phyloP scores from a whole-genome alignment of 2,888 invertebrate genomes.

The Myathropa florea region DNA sequence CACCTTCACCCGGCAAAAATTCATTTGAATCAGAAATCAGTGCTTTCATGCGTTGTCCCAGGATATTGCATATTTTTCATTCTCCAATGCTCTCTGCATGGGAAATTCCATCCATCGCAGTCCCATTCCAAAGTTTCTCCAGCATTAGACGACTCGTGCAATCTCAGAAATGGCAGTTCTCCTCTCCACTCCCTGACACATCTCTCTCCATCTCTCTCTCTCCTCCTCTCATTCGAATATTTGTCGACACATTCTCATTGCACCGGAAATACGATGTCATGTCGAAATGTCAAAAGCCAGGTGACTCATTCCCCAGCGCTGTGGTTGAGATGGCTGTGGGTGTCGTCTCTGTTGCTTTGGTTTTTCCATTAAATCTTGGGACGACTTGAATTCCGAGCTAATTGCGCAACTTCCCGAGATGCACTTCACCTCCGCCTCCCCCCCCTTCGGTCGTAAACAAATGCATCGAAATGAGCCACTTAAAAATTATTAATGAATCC shows the following conservation, averaged over 20 bases:
- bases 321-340: neutral
- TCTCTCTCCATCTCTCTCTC: no score
- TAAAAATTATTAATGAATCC: slow-evolving; percentile 61
- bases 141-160: neutral
- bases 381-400: slow-evolving; percentile 31
- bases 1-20: neutral
- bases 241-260: neutral
- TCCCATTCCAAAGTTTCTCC: no score
- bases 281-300: neutral
- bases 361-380: neutral
- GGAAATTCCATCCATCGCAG: neutral
- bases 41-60: neutral
- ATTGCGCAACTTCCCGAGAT: slow-evolving; percentile 36
- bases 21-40: neutral
- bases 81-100: neutral
- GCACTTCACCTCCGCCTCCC: neutral
- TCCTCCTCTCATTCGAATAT: neutral
- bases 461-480: slow-evolving; percentile 50
- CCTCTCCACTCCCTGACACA: neutral
- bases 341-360: neutral
- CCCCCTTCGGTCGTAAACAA: neutral
- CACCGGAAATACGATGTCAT: neutral
- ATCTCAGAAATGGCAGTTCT: neutral
- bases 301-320: neutral
- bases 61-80: neutral